phyloP scores from a whole-genome alignment of 2,113 vertebrate species.

The Nanorana parkeri region DNA sequence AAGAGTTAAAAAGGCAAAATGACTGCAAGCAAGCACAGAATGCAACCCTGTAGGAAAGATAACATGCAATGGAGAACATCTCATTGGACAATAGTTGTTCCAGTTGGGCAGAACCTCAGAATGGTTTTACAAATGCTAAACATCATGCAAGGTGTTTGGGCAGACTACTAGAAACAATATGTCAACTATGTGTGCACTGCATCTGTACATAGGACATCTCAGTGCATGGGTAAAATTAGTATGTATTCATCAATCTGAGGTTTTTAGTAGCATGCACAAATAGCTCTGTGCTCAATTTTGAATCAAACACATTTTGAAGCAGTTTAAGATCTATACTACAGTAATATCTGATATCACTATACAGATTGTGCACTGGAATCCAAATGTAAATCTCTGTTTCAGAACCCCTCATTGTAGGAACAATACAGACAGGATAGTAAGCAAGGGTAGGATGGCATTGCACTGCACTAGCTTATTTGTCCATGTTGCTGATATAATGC shows the following conservation, averaged over 20 bases:
- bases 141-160: not conserved
- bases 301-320: too few relatives aligned
- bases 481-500: too few relatives aligned
- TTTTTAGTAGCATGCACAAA: not conserved
- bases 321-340: too few relatives aligned
- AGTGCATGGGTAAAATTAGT: not conserved
- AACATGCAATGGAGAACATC: slow-evolving; percentile 67
- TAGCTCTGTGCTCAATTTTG: too few relatives aligned
- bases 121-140: not conserved
- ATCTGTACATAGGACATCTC: not conserved
- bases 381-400: too few relatives aligned
- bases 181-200: too few relatives aligned
- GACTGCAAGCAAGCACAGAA: slow-evolving; percentile 54
- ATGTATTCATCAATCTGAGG: not conserved
- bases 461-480: too few relatives aligned
- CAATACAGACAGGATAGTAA: too few relatives aligned
- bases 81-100: slow-evolving; percentile 31
- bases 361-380: too few relatives aligned
- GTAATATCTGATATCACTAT: too few relatives aligned
- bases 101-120: not conserved
- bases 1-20: slow-evolving; percentile 51
- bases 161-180: not conserved
- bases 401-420: too few relatives aligned
- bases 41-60: slow-evolving; percentile 61
- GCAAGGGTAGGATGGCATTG: too few relatives aligned